A percentile compares a stretch with the other conserved stretches of the same genome.
Conservation (phyloP, 2,113 vertebrate species). For the Tragelaphus scriptus region DNA sequence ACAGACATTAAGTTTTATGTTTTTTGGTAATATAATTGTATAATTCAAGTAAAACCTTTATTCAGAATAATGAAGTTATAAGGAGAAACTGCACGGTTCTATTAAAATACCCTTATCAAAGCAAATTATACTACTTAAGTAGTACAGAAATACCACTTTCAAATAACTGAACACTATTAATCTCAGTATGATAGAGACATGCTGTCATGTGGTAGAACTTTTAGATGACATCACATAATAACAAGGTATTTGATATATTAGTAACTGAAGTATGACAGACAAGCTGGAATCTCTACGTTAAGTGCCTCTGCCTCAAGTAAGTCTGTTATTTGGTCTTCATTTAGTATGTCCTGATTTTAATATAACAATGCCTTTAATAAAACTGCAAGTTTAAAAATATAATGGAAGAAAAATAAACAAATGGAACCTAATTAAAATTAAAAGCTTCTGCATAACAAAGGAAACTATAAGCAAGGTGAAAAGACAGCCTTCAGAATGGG, state of each 20-base stretch:
- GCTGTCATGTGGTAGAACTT: neutral
- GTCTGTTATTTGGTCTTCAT: neutral
- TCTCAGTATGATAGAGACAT: neutral
- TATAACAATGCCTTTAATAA: neutral
- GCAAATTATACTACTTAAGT: neutral
- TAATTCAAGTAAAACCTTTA: constrained; percentile 4
- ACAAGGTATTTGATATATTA: neutral
- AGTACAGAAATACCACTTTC: neutral
- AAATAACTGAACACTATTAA: neutral
- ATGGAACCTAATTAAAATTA: too few species aligned
- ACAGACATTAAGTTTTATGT: neutral
- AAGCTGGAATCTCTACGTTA: neutral
- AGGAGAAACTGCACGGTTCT: neutral
- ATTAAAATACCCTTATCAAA: neutral
- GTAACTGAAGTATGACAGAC: neutral
- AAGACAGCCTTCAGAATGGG: too few species aligned
- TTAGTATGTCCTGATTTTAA: neutral
- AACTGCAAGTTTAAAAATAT: neutral
- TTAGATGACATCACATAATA: neutral
- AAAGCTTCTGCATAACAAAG: too few species aligned
- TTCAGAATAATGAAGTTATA: neutral
- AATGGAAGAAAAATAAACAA: neutral
- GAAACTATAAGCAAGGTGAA: too few species aligned
- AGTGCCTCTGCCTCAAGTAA: neutral
- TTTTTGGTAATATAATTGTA: neutral